Conservation (phyloP, 2,888 invertebrate species). For the Ophraella communa region DNA sequence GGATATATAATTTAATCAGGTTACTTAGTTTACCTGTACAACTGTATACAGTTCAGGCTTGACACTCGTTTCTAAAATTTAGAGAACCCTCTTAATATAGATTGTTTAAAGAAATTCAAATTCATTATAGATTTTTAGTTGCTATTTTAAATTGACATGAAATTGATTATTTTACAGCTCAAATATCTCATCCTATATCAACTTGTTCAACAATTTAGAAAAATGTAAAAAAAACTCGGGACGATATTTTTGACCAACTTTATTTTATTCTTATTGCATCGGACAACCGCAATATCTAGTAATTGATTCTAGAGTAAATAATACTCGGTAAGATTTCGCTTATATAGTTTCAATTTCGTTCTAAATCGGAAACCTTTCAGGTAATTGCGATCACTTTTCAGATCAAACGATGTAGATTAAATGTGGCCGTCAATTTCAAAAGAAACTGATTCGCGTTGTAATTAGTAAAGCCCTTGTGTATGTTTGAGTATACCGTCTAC, state of each 20-base stretch:
- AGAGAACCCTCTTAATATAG: too few species aligned
- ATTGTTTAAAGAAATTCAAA: too few species aligned
- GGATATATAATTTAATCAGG: too few species aligned
- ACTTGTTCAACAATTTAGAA: too few species aligned
- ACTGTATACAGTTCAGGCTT: too few species aligned
- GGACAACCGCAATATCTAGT: constrained; percentile 34
- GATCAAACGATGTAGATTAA: constrained; percentile 56
- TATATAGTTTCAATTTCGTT: constrained; percentile 55
- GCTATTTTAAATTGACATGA: too few species aligned
- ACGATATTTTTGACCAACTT: neutral
- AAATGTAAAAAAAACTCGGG: neutral
- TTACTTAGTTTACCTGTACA: too few species aligned
- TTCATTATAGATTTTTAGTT: too few species aligned
- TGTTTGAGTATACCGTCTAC: constrained; percentile 19
- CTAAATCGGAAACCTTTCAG: constrained; percentile 56
- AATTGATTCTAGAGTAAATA: constrained; percentile 54
- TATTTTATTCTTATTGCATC: neutral
- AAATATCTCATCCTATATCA: too few species aligned
- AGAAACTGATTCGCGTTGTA: constrained; percentile 54
- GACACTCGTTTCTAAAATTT: too few species aligned
- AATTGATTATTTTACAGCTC: too few species aligned
- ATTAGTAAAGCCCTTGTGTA: constrained; percentile 53
- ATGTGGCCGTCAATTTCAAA: constrained; percentile 50
- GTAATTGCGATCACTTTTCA: constrained; percentile 52
- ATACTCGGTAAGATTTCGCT: constrained; percentile 44